Percentiles rank a stretch among this genome's conserved stretches.
Evolutionary conservation across 2,888 invertebrate species (phyloP).

Genomic region (Cynaeus angustus): DNA sequence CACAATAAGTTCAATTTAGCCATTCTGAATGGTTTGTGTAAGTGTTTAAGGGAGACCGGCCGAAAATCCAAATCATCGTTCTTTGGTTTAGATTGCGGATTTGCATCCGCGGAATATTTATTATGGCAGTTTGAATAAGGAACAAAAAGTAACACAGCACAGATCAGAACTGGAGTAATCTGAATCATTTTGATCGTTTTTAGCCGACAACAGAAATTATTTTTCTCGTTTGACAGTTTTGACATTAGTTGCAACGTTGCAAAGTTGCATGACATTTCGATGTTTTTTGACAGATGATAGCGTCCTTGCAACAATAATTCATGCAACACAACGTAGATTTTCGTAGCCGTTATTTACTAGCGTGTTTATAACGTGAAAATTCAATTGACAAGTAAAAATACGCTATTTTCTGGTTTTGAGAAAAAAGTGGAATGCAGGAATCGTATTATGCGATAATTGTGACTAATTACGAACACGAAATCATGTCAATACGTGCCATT

Average conservation of each 20-base stretch:
- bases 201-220: background rate
- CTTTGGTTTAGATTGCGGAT: slow-evolving; percentile 71
- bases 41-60: slow-evolving; percentile 76
- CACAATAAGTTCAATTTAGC: slow-evolving; percentile 92
- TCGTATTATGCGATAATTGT: slow-evolving; percentile 13
- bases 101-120: slow-evolving; percentile 79
- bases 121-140: slow-evolving; percentile 68
- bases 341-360: slow-evolving; percentile 66
- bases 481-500: slow-evolving; percentile 19
- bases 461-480: background rate
- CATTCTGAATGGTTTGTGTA: slow-evolving; percentile 92
- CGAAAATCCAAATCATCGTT: slow-evolving; percentile 64
- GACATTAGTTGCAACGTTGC: slow-evolving; percentile 9
- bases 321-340: slow-evolving; percentile 51
- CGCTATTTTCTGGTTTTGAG: slow-evolving; percentile 37
- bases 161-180: too few relatives aligned
- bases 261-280: slow-evolving; percentile 20
- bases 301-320: slow-evolving; percentile 29
- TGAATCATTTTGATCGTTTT: slow-evolving; percentile 6
- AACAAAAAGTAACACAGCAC: background rate
- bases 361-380: slow-evolving; percentile 67
- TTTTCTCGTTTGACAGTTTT: too few relatives aligned
- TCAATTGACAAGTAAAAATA: slow-evolving; percentile 62
- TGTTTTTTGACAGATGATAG: slow-evolving; percentile 34
- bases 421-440: background rate